Conservation (phyloP, 2,113 vertebrate genomes). For the Phrynosoma platyrhinos region DNA sequence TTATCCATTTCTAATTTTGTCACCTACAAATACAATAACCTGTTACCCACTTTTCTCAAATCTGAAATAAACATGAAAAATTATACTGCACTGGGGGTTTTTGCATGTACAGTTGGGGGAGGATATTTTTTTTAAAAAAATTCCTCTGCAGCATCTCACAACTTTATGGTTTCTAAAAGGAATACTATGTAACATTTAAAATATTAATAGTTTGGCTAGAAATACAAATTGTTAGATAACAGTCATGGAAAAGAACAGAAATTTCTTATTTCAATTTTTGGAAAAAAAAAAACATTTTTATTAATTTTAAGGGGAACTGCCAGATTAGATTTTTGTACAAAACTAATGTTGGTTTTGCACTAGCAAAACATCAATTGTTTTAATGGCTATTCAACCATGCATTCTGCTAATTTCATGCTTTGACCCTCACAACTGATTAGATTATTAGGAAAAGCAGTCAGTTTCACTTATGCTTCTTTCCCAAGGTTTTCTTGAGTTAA, state of each 20-base stretch:
- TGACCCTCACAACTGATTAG: constrained; percentile 55
- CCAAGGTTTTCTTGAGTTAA: constrained; percentile 55
- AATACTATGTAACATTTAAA: background rate
- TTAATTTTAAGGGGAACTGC: background rate
- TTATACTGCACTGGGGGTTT: background rate
- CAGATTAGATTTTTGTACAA: constrained; percentile 9
- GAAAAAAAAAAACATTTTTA: background rate
- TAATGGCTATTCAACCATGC: constrained; percentile 54
- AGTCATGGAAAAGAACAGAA: background rate
- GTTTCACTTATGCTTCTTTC: constrained; percentile 64
- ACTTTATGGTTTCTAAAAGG: background rate
- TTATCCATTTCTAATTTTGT: background rate
- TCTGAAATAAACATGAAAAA: background rate
- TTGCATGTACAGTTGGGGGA: background rate
- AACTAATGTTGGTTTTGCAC: constrained; percentile 41
- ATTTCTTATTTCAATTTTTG: background rate
- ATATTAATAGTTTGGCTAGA: constrained; percentile 26
- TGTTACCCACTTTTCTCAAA: background rate
- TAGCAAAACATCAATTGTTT: constrained; percentile 35
- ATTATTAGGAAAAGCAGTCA: constrained; percentile 60
- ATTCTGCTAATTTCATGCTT: constrained; percentile 68
- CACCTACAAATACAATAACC: background rate
- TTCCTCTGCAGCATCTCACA: background rate
- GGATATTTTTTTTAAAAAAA: background rate
- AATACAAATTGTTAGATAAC: background rate